These are phyloP conservation scores for Laupala kohalensis DNA, from an alignment of 1,140 invertebrate species.

Conservation along the genomic window DNA sequence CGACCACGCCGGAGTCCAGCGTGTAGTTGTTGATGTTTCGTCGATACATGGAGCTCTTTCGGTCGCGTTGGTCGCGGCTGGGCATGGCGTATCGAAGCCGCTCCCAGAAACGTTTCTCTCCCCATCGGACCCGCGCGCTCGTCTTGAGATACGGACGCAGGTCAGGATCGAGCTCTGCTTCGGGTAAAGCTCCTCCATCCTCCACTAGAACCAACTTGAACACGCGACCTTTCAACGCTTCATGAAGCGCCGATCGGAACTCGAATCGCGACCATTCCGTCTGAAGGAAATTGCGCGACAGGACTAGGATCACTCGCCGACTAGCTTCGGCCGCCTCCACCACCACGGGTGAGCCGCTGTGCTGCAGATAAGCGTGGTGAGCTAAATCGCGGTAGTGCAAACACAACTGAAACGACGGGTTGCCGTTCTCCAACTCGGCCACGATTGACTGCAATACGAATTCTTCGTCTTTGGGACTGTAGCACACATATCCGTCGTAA, in stretches of 20 bases:
- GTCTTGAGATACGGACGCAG: constrained; percentile 77
- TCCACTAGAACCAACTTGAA: constrained; percentile 78
- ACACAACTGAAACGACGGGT: constrained; percentile 62
- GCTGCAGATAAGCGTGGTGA: constrained; percentile 52
- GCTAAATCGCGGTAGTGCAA: constrained; percentile 73
- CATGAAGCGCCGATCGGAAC: constrained; percentile 70
- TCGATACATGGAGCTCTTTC: constrained; percentile 45
- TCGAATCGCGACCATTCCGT: constrained; percentile 77
- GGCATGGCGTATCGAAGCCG: constrained; percentile 80
- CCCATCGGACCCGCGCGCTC: constrained; percentile 67
- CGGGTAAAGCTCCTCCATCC: constrained; percentile 58
- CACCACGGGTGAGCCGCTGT: constrained; percentile 55
- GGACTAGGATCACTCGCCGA: constrained; percentile 59
- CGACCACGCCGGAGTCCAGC: constrained; percentile 44
- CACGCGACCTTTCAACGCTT: constrained; percentile 67
- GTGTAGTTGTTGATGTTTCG: constrained; percentile 67
- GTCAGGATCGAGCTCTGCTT: constrained; percentile 75
- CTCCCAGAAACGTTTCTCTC: constrained; percentile 84
- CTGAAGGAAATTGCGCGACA: constrained; percentile 72
- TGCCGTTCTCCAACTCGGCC: constrained; percentile 66
- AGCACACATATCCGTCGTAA: constrained; percentile 86
- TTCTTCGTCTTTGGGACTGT: constrained; percentile 84
- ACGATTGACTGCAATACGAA: constrained; percentile 74
- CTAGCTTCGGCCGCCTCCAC: constrained; percentile 77
- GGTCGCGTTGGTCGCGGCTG: constrained; percentile 41